Evolutionary conservation across 2,113 vertebrate species (phyloP), one percentile per base, ranked within the genome.

Genomic region (Perccottus glenii): DNA sequence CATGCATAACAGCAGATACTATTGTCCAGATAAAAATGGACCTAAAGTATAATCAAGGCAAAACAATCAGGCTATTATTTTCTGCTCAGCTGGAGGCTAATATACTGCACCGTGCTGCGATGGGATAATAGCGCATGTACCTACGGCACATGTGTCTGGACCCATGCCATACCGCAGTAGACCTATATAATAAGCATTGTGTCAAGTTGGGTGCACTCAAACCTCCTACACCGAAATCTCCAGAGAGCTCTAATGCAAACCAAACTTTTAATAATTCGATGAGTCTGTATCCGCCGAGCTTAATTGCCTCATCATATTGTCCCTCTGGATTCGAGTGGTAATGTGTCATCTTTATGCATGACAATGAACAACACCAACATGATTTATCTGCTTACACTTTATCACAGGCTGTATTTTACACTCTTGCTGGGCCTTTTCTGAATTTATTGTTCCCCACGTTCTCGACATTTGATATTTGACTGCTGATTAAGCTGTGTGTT

Each of bases 231-330:
- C 65, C 33, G 27, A 51, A 73, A 60, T 67, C 75, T 67, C 75
- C 11, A 2, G 46, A 52, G 79, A 80, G 59, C 49, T 35, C 49
- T 40, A 76, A 64, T 55, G 64, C 46, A 76, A 85, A 79, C 60
- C 58, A 19, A 74, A 72, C 65, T 77, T 82, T 63, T 59, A 75
- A 81, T 77, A 80, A 88, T 81, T 14, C 72, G 63, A 82, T 53
- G 40, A 73, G 62, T 58, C 33, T 64, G 55, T 59, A 77, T 82
- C 75, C 15, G 6, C 64, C 68, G 38, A 64, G 59, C 60, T 64
- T 84, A 85, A 85, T 76, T 79, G 61, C 68, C 63, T 80, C 81
- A 84, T 88, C 77, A 83, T 77, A 60, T 57, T 65, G 73, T 87
- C 70, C 67, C 71, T 1, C 50, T 53, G 61, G 81, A 81, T 78